Evolutionary conservation across 37 sponge, comb jelly and placozoan species (phyloP), one percentile per base, ranked within the genome.

Genomic region (Beroe ovata): DNA sequence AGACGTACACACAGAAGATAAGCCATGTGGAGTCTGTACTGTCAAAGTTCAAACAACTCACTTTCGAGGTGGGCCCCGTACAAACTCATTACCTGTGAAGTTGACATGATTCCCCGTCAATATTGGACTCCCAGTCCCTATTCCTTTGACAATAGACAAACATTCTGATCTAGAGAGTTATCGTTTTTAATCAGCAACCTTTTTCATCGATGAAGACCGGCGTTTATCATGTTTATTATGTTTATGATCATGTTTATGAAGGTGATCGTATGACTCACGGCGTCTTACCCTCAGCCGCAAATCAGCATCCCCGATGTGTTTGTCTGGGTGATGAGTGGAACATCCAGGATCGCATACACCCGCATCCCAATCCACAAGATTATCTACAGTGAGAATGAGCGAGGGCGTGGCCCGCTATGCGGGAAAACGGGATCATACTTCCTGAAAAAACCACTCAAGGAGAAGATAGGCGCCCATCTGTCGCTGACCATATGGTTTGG

Each of bases 221-320:
- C n/a, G n/a, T n/a, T n/a, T n/a, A n/a, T n/a, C n/a, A n/a, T n/a
- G n/a, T n/a, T n/a, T n/a, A n/a, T n/a, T n/a, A n/a, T n/a, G n/a
- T n/a, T n/a, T n/a, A n/a, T n/a, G n/a, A n/a, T n/a, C n/a, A n/a
- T n/a, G n/a, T n/a, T n/a, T n/a, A n/a, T n/a, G n/a, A n/a, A n/a
- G n/a, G n/a, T n/a, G n/a, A n/a, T n/a, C n/a, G n/a, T n/a, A n/a
- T n/a, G n/a, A n/a, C n/a, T n/a, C n/a, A n/a, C n/a, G n/a, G n/a
- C n/a, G n/a, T n/a, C n/a, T n/a, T n/a, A n/a, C n/a, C n/a, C 41
- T 77, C 84, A 77, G 84, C 59, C 84, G 22, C 84, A 77, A 42
- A 77, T 77, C 22, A 77, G 84, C 59, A 22, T 77, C 59, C 84
- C 84, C 4, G 84, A 77, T 39, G 84, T 77, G 34, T 77, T 77